Conservation (phyloP, 2,113 vertebrate species). For the Silurus glanis region DNA sequence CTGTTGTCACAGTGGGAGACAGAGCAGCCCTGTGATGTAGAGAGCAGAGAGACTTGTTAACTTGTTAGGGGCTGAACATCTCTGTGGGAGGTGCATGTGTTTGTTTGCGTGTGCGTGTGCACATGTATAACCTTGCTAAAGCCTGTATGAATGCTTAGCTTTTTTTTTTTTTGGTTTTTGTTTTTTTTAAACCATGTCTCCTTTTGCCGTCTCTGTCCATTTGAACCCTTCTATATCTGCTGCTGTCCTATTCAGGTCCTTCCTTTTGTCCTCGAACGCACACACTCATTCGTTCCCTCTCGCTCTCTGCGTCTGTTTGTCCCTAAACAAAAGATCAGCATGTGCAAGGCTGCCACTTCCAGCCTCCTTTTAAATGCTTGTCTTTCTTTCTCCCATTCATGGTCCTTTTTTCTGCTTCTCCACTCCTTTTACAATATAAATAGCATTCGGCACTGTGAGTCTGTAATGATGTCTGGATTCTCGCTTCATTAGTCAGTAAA, state of each 20-base stretch:
- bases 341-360: conserved; percentile 49
- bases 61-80: conserved; percentile 36
- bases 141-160: conserved; percentile 46
- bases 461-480: conserved; percentile 35
- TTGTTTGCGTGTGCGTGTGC: conserved; percentile 37
- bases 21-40: conserved; percentile 58
- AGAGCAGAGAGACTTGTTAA: conserved; percentile 40
- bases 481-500: conserved; percentile 45
- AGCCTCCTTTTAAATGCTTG: conserved; percentile 44
- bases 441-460: background rate
- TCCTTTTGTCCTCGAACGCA: conserved; percentile 49
- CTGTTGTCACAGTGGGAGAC: conserved; percentile 60
- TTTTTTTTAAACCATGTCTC: conserved; percentile 18
- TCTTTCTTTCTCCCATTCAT: conserved; percentile 47
- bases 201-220: conserved; percentile 45
- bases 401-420: conserved; percentile 27
- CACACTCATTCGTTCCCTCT: conserved; percentile 37
- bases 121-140: conserved; percentile 40
- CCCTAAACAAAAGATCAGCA: conserved; percentile 55
- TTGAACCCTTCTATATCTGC: conserved; percentile 44
- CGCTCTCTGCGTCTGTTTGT: conserved; percentile 53
- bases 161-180: conserved; percentile 7
- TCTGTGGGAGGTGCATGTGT: conserved; percentile 51
- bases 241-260: conserved; percentile 50
- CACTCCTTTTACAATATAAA: conserved; percentile 6